Evolutionary conservation across 2,797 vertebrate species (phyloP), one percentile per base, ranked within the genome.

Genomic region (Rhynchotus rufescens): DNA sequence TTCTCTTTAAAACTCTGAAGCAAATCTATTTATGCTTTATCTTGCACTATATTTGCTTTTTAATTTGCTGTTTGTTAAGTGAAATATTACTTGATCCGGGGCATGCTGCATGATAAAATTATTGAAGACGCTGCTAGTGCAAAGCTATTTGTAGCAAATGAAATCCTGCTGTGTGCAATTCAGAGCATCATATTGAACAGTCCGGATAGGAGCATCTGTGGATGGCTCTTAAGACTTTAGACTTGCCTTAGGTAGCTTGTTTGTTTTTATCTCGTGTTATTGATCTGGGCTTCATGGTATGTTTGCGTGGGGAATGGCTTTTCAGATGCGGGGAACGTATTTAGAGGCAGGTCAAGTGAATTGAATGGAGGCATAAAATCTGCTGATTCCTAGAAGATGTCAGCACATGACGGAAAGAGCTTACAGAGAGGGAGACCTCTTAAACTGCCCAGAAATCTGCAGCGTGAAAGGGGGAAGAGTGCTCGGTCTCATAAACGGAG

Each of bases 141-240:
- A 96, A 95, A 96, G 94, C 95, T 95, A 96, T 97, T 96, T 96
- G 96, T 95, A 95, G 95, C 94, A 96, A 96, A 97, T 96, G 95
- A 97, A 97, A 96, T 94, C 96, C 94, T 97, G 94, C 96, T 97
- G 96, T 95, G 96, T 92, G 93, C 94, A 96, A 96, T 96, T 96
- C 94, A 93, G 91, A 96, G 82, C 88, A 92, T 97, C 93, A 95
- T 96, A 96, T 96, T 95, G 96, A 97, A 95, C 91, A 88, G 88
- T 88, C 91, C 86, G 10, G 93, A 95, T 76, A 92, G 95, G 84
- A 95, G 93, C 84, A 80, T 96, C 80, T 95, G 94, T 92, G 91
- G 89, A 89, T 90, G 80, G 92, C 89, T 94, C 92, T 93, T 74
- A 91, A 95, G 93, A 93, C 74, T 95, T 93, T 52, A 94, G 92